Percentiles rank a stretch among this genome's conserved stretches.
Conservation (phyloP, 1,140 invertebrate species). For the Ruditapes philippinarum region DNA sequence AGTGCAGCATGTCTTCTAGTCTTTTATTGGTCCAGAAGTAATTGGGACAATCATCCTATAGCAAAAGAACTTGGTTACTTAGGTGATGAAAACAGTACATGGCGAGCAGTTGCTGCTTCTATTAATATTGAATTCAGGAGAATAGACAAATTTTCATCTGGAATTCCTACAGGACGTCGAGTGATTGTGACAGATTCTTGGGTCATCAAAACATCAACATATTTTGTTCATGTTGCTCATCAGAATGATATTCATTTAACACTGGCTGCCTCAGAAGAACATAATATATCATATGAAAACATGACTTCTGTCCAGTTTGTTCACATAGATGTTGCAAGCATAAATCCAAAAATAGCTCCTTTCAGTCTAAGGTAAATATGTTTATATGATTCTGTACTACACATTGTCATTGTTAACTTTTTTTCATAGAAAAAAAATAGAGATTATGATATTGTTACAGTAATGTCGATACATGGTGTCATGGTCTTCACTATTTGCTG, state of each 20-base stretch:
- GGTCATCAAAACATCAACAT: slow-evolving; percentile 95
- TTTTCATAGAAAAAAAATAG: no score
- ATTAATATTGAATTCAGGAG: slow-evolving; percentile 93
- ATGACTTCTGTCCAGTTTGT: slow-evolving; percentile 91
- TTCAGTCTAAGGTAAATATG: slow-evolving; percentile 86
- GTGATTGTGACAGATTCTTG: slow-evolving; percentile 94
- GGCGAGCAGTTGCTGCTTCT: slow-evolving; percentile 90
- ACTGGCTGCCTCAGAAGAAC: slow-evolving; percentile 92
- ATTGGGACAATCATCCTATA: slow-evolving; percentile 93
- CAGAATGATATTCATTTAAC: slow-evolving; percentile 93
- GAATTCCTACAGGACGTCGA: slow-evolving; percentile 89
- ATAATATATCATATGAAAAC: slow-evolving; percentile 89
- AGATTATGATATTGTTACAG: no score
- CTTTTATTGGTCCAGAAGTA: slow-evolving; percentile 90
- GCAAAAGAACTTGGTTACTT: slow-evolving; percentile 90
- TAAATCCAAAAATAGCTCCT: slow-evolving; percentile 81
- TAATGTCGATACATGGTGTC: no score
- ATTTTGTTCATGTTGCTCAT: slow-evolving; percentile 91
- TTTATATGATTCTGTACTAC: background rate
- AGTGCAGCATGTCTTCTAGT: slow-evolving; percentile 72
- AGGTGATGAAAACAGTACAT: slow-evolving; percentile 87
- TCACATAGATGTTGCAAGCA: slow-evolving; percentile 92
- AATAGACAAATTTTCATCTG: slow-evolving; percentile 92
- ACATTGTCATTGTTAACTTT: background rate
- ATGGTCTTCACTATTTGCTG: no score